Base-by-base conservation (phyloP, 1,140 invertebrate species). In the Drosophila auraria region DNA sequence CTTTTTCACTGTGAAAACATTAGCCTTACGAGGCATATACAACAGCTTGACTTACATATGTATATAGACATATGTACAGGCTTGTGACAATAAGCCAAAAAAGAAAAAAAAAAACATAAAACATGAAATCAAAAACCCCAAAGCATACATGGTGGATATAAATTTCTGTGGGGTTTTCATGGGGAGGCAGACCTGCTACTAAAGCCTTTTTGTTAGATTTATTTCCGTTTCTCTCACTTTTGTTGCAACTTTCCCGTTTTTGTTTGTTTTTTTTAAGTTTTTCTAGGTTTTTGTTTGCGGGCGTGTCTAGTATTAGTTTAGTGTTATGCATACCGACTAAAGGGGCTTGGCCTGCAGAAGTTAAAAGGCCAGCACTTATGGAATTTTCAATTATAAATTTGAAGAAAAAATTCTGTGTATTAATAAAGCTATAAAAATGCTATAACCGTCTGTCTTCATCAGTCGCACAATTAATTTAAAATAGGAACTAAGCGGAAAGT, bases 121-220 rank as follows among this genome's bases (percentile, higher is more conserved):
- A 83, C 60, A 76, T 61, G 73, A 82, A 77, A 78, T 78, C 64
- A 77, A 78, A 77, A 76, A 56, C 50, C 83, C 54, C 77, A 23
- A 83, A 65, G 54, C 49, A 87, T 65, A 63, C 20, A 40, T 36
- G 27, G 38, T 38, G 38, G 49, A 54, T 47, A 71, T 56, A 71
- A 53, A 68, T 69, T 71, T 71, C 23, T 33, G 62, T 30, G 36
- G 27, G 40, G 33, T 51, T 73, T 75, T 1, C 15, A 23, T 23
- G 17, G 50, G 59, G 38, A 44, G 60, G 42, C 45, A 70, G 80
- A 8, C 20, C 40, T 75, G 71, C 64, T 87, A 54, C 76, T 75
- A 89, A 78, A 83, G 69, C 84, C 80, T 73, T 87, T 87, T 87
- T 89, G 84, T 87, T 89, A 89, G 84, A 87, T 87, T 87, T 89